Base-by-base conservation (phyloP, 2,797 vertebrate species). In the Enteromius treurensis region DNA sequence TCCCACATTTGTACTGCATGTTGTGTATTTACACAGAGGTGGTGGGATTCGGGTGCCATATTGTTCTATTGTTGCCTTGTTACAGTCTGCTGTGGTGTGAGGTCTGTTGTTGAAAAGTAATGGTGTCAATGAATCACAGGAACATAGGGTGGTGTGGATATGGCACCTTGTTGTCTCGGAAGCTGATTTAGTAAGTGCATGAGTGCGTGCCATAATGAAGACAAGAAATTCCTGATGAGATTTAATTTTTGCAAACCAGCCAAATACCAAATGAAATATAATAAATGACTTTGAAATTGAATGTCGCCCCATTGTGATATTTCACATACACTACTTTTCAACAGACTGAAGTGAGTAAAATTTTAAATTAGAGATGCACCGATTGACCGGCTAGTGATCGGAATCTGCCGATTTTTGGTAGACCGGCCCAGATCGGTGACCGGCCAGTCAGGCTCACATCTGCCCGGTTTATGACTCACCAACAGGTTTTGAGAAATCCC, bases 21-120 rank as follows among this genome's bases (percentile, higher is more conserved):
- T 53, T 67, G 21, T 65, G 21, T 37, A 58, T 40, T 74, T 74
- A 80, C 26, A 32, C 34, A 80, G 26, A 49, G 32, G 4, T n/a
- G 15, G n/a, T 51, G 64, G 71, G 55, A 40, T 69, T 82, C 79
- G 2, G 8, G 10, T 45, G 64, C n/a, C 67, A 53, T 58, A 65
- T 49, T 58, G 6, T 80, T 29, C 47, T 34, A 23, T 8, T 71
- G 40, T 62, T 80, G 23, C 13, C 26, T 71, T 42, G 15, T 76
- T 53, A 47, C 47, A 34, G 53, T 69, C 14, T 70, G 64, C 73
- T 78, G 55, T 73, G 60, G 23, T 84, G 67, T 75, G 60, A 79
- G 62, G 77, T 51, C 10, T 74, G 51, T 26, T 88, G 60, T 71
- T 73, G 45, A 47, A 60, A 81, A 45, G 40, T 69, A 71, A 76